Evolutionary conservation across 1,140 invertebrate genomes (phyloP), one percentile per base, ranked within the genome.

Genomic region (Psilanteris sp.): DNA sequence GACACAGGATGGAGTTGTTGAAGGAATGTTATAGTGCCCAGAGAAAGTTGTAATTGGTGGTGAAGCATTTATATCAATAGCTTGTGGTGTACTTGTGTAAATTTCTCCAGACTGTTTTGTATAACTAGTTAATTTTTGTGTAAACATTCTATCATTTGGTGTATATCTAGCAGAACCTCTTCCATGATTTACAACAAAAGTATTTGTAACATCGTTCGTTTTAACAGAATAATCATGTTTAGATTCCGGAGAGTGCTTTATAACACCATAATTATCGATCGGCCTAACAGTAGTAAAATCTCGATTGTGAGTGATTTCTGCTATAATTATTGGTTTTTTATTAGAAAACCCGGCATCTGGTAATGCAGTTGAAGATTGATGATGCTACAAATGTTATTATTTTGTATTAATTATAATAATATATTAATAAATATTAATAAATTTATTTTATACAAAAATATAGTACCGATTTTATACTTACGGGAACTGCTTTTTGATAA

Each of bases 161-260:
- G 80, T 80, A 9, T 82, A 87, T 37, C 78, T 86, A 0, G 77
- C 66, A 0, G 37, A 77, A 14, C 81, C 83, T 39, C 85, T 64
- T 27, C 81, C 72, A 18, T 85, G 80, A 22, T 83, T 85, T 2
- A 73, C 48, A 1, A 24, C 16, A 11, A 31, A 8, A 0, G 22
- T 37, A 32, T 27, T 52, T 4, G 22, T n/a, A 2, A 54, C 27
- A 24, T 29, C 62, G 62, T 29, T 76, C 57, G 14, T 74, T 44
- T 67, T 68, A 0, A 55, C 14, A 4, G 50, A 41, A 10, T 59
- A 64, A 13, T 44, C 36, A 29, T 46, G 43, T 5, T 39, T 59
- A 0, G 61, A 43, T 13, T 71, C 6, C 29, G 50, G 54, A 10
- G 54, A 72, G 16, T 57, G 31, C 6, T 76, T 66, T 18, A 39